Evolutionary conservation across 2,888 invertebrate species (phyloP), one percentile per base, ranked within the genome.

Genomic region (Osedax frankpressi): DNA sequence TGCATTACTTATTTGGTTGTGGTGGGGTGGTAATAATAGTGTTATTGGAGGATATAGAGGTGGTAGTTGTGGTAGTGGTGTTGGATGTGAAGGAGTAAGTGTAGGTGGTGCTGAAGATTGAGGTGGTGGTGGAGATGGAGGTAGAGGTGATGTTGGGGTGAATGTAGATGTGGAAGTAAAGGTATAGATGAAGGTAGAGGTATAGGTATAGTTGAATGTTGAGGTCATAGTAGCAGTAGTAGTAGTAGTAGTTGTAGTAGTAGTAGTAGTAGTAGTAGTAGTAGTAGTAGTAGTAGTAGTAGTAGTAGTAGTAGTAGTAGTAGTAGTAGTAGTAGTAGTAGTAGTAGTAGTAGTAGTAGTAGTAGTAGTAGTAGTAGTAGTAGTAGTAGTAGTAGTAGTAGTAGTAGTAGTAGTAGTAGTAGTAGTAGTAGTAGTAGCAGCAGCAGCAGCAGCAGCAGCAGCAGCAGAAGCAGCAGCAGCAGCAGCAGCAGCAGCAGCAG

Each of bases 301-400:
- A 44, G 44, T 44, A 44, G 44, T 44, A 44, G 44, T 44, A 44
- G 44, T 44, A 44, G 44, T 44, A 44, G 44, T 44, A 65, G 1
- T 26, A 26, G 65, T 65, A 65, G 65, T 65, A 65, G 65, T 65
- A 65, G 65, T 44, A 44, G 44, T 44, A 44, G 44, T 44, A 44
- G 44, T 44, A 44, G 44, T 44, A 44, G 44, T 44, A 44, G 44
- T 44, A 44, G 44, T 44, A 44, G 44, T 44, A 44, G 44, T 44
- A 44, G 44, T 44, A 44, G 44, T 44, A 44, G 44, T 44, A 44
- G 44, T 44, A 44, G 44, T 44, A 44, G 44, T 65, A 65, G 65
- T 65, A 65, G 65, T 1, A 65, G 65, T 1, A 65, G 65, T 1
- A 65, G 65, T 1, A 65, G 65, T 1, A 65, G 65, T 1, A 65